Percentiles rank a stretch among this genome's conserved stretches.
phyloP scores from a whole-genome alignment of 2,113 vertebrate species.

The Marcusenius ussheri region DNA sequence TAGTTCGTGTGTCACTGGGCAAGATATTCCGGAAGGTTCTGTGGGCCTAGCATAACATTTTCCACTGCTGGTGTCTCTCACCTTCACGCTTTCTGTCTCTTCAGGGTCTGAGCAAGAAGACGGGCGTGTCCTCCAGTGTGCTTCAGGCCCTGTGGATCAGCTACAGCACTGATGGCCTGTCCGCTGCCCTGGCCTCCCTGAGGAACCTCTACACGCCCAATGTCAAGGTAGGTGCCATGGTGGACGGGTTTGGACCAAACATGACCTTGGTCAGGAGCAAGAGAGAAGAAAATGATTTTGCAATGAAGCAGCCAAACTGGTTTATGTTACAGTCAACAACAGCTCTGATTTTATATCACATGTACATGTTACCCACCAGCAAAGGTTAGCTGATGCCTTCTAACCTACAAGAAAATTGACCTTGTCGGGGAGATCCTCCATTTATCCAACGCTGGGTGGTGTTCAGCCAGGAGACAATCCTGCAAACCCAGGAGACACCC shows the following conservation, averaged over 20 bases:
- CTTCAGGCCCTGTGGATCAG: conserved; percentile 93
- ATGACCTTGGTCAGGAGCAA: neutral
- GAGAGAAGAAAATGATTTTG: neutral
- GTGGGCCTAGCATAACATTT: neutral
- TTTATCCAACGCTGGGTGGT: neutral
- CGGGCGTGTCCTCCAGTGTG: conserved; percentile 87
- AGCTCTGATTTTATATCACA: neutral
- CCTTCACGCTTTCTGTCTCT: conserved; percentile 9
- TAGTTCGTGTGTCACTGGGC: neutral
- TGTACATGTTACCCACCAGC: neutral
- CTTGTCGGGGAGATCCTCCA: neutral
- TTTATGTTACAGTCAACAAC: neutral
- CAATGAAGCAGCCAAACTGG: neutral
- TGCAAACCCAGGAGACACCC: neutral
- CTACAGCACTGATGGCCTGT: conserved; percentile 87
- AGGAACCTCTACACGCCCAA: conserved; percentile 97
- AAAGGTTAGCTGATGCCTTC: neutral
- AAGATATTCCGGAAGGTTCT: neutral
- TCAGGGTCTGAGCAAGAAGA: conserved; percentile 92
- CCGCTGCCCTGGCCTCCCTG: conserved; percentile 86
- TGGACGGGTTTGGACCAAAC: neutral
- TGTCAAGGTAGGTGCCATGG: conserved; percentile 73
- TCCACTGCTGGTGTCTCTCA: neutral
- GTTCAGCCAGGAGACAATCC: neutral
- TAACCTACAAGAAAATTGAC: neutral